phyloP scores from a whole-genome alignment of 2,113 vertebrate genomes.

The Jaculus jaculus region DNA sequence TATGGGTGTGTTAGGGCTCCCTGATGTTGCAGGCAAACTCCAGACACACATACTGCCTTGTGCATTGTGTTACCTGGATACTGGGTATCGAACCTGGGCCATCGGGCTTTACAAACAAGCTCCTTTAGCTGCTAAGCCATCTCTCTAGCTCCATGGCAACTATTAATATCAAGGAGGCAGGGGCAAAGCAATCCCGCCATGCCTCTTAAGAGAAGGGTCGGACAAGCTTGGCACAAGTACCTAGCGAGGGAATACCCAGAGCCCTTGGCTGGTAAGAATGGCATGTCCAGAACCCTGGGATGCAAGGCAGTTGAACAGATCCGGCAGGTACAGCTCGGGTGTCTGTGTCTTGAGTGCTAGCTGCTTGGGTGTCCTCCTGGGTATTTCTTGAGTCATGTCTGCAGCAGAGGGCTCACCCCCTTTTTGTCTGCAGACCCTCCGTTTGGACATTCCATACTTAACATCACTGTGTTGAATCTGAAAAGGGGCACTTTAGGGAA shows the following conservation, averaged over 20 bases:
- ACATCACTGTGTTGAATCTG: background rate
- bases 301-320: background rate
- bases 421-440: background rate
- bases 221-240: background rate
- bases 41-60: too few species aligned
- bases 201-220: background rate
- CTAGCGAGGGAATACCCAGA: background rate
- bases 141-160: background rate
- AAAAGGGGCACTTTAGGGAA: background rate
- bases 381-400: background rate
- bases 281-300: accelerated
- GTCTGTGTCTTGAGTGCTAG: background rate
- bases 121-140: too few species aligned
- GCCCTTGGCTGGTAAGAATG: background rate
- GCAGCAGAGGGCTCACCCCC: background rate
- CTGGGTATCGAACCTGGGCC: too few species aligned
- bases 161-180: background rate
- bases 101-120: too few species aligned
- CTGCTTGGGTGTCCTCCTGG: background rate
- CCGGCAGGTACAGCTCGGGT: background rate
- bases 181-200: background rate
- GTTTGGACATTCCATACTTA: background rate
- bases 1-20: too few species aligned
- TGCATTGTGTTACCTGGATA: too few species aligned
- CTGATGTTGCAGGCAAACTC: too few species aligned